Evolutionary conservation across 2,888 invertebrate species (phyloP).

Genomic region (Melanostoma mellinum): DNA sequence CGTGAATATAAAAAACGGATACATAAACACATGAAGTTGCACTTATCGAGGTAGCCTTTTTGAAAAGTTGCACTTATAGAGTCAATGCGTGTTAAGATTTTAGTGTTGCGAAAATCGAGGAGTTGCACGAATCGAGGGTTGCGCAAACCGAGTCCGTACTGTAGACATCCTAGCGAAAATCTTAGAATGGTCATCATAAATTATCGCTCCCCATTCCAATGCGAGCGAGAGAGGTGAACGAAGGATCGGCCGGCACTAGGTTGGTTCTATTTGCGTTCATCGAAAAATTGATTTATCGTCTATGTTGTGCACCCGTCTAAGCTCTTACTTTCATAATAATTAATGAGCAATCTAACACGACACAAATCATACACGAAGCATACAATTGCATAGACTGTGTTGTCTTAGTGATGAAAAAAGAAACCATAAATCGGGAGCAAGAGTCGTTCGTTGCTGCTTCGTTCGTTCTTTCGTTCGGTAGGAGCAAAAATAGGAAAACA

Average conservation of each 20-base stretch:
- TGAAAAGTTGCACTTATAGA: constrained; percentile 4
- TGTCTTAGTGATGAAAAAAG: not conserved
- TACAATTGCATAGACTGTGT: not conserved
- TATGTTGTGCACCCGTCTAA: not conserved
- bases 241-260: not conserved
- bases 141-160: not conserved
- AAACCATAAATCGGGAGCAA: constrained; percentile 21
- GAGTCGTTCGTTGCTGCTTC: not conserved
- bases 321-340: constrained; percentile 27
- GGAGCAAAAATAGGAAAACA: not conserved
- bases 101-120: constrained; percentile 4
- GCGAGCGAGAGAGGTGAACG: not conserved
- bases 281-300: constrained; percentile 52
- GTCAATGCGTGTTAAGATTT: not conserved
- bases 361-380: constrained; percentile 5
- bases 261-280: constrained; percentile 42
- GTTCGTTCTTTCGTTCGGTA: too few relatives aligned
- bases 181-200: constrained; percentile 41
- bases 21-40: too few relatives aligned
- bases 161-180: constrained; percentile 27
- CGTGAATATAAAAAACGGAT: too few relatives aligned
- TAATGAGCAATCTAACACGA: constrained; percentile 34
- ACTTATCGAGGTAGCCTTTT: not conserved
- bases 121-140: constrained; percentile 4
- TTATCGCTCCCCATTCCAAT: constrained; percentile 23